These are phyloP conservation scores for Penaeus indicus DNA, from an alignment of 1,140 invertebrate genomes.

Conservation along the genomic window DNA sequence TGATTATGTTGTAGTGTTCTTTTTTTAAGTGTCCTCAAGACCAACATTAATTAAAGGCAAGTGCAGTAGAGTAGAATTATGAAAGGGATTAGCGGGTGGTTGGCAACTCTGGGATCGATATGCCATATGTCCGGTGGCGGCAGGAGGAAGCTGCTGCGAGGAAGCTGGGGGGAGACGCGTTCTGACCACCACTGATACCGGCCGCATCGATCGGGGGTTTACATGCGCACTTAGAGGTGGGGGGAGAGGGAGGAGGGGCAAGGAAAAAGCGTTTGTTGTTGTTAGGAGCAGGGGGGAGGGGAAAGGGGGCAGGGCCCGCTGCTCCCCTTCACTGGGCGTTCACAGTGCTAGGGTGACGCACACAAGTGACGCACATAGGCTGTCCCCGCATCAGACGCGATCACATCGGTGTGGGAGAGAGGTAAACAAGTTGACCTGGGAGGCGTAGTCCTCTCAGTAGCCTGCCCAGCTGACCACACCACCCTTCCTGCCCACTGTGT, in stretches of 20 bases:
- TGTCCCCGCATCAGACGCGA: constrained; percentile 58
- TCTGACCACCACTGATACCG: constrained; percentile 63
- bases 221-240: constrained; percentile 63
- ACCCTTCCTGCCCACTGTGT: constrained; percentile 49
- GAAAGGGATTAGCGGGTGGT: constrained; percentile 19
- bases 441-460: constrained; percentile 29
- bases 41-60: neutral
- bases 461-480: constrained; percentile 40
- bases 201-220: constrained; percentile 63
- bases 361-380: constrained; percentile 62
- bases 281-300: constrained; percentile 52
- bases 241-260: constrained; percentile 61
- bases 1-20: neutral
- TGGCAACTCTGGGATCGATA: constrained; percentile 60
- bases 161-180: constrained; percentile 59
- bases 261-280: constrained; percentile 64
- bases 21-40: neutral
- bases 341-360: constrained; percentile 64
- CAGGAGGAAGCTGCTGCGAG: constrained; percentile 54
- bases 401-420: constrained; percentile 52
- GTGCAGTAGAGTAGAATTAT: neutral
- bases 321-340: constrained; percentile 60
- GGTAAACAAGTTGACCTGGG: constrained; percentile 57
- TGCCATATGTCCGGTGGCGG: constrained; percentile 62
- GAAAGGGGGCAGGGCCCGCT: constrained; percentile 39